Evolutionary conservation across 2,113 vertebrate species (phyloP).

Genomic region (Pygoscelis adeliae): DNA sequence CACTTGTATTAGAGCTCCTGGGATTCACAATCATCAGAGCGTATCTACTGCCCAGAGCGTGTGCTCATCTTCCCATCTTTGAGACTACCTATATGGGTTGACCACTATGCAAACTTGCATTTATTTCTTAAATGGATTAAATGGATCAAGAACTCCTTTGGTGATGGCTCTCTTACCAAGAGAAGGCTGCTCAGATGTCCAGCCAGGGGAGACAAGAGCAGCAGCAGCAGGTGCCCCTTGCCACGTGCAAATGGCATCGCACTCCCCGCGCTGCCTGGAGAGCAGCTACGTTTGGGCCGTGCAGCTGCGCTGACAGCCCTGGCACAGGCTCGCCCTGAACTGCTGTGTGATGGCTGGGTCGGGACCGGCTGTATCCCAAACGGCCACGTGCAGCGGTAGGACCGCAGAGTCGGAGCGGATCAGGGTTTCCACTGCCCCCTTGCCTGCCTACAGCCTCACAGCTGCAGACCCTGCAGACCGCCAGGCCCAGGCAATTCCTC

Average conservation of each 20-base stretch:
- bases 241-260: fast-evolving
- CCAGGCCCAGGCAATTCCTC: not conserved
- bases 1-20: not conserved
- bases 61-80: fast-evolving
- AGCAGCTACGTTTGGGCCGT: not conserved
- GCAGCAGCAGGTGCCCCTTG: not conserved
- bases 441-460: not conserved
- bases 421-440: not conserved
- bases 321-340: not conserved
- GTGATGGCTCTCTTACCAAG: fast-evolving
- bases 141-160: fast-evolving
- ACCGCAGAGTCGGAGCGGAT: fast-evolving
- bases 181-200: not conserved
- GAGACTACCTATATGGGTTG: fast-evolving
- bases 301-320: not conserved
- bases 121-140: not conserved
- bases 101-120: not conserved
- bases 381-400: not conserved
- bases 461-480: not conserved
- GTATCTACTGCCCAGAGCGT: fast-evolving
- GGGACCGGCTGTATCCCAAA: not conserved
- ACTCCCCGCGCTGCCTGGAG: fast-evolving
- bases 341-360: too few relatives aligned
- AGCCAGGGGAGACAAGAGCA: not conserved
- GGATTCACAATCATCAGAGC: not conserved